These are phyloP conservation scores for Leptogaster cylindrica DNA, from an alignment of 2,888 invertebrate genomes.

Conservation along the genomic window DNA sequence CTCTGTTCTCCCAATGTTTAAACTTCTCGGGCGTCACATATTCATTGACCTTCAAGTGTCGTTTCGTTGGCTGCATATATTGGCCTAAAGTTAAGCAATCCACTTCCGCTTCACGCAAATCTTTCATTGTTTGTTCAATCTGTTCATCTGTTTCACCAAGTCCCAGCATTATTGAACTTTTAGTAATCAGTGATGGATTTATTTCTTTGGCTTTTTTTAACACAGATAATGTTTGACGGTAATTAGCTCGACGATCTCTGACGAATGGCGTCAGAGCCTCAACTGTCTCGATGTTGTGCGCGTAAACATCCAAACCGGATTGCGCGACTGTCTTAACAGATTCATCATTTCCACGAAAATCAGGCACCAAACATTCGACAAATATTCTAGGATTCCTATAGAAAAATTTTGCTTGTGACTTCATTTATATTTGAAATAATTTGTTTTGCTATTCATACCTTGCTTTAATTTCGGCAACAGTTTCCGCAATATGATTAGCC, in stretches of 20 bases:
- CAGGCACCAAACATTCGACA: slow-evolving; percentile 96
- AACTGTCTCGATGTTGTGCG: slow-evolving; percentile 98
- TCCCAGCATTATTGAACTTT: slow-evolving; percentile 98
- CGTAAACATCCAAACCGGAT: slow-evolving; percentile 93
- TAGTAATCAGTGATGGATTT: slow-evolving; percentile 86
- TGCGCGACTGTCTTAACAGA: slow-evolving; percentile 77
- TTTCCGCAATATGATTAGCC: slow-evolving; percentile 90
- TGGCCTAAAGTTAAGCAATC: slow-evolving; percentile 97
- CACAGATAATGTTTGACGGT: slow-evolving; percentile 85
- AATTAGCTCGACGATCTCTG: slow-evolving; percentile 91
- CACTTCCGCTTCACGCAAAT: slow-evolving; percentile 80
- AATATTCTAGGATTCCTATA: slow-evolving; percentile 79
- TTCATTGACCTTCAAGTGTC: slow-evolving; percentile 91
- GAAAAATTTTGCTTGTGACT: slow-evolving; percentile 41
- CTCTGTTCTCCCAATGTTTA: slow-evolving; percentile 82
- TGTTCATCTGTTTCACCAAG: slow-evolving; percentile 89
- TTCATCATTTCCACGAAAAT: slow-evolving; percentile 84
- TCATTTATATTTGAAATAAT: background rate
- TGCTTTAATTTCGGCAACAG: slow-evolving; percentile 83
- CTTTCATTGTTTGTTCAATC: slow-evolving; percentile 84
- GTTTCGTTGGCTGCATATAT: slow-evolving; percentile 99
- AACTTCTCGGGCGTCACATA: slow-evolving; percentile 97
- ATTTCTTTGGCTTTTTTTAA: slow-evolving; percentile 80
- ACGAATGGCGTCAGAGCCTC: slow-evolving; percentile 89
- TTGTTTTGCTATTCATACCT: slow-evolving; percentile 64